Percentiles rank a stretch among this genome's conserved stretches.
These are phyloP conservation scores for Phocoena sinus DNA, from an alignment of 2,113 vertebrate species.

Conservation along the genomic window DNA sequence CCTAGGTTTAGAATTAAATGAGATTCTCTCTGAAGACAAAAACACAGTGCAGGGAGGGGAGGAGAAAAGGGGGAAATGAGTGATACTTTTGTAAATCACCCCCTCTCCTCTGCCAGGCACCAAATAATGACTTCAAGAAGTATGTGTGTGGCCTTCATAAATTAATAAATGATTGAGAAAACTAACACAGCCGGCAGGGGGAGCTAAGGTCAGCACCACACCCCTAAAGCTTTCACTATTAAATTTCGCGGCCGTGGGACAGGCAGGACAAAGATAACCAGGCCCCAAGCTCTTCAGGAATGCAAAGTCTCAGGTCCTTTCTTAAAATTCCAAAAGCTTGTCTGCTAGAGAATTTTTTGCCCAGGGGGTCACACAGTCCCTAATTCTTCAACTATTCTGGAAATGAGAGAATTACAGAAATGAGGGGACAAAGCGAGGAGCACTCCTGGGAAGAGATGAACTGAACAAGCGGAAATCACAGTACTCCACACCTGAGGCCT, in stretches of 20 bases:
- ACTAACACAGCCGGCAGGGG: slow-evolving; percentile 53
- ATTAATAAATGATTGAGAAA: slow-evolving; percentile 36
- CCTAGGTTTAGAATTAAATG: slow-evolving; percentile 26
- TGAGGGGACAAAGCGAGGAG: background rate
- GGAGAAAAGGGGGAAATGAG: background rate
- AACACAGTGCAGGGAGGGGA: background rate
- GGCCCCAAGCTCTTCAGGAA: background rate
- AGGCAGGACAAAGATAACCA: background rate
- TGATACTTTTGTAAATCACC: slow-evolving; percentile 17
- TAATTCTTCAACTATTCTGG: background rate
- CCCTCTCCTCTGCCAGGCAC: background rate
- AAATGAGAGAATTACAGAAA: slow-evolving; percentile 10
- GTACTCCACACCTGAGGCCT: background rate
- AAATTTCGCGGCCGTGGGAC: background rate
- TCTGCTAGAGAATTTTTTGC: background rate
- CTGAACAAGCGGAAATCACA: background rate
- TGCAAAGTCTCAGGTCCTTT: background rate
- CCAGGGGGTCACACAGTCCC: background rate
- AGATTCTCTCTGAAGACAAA: slow-evolving; percentile 34
- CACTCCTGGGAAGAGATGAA: background rate
- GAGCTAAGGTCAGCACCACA: slow-evolving; percentile 31
- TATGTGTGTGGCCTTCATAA: slow-evolving; percentile 18
- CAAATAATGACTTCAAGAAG: slow-evolving; percentile 29
- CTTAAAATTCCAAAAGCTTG: slow-evolving; percentile 11
- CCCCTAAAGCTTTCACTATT: background rate